Conservation (phyloP, 1,140 invertebrate species). For the Doryteuthis pealeii region DNA sequence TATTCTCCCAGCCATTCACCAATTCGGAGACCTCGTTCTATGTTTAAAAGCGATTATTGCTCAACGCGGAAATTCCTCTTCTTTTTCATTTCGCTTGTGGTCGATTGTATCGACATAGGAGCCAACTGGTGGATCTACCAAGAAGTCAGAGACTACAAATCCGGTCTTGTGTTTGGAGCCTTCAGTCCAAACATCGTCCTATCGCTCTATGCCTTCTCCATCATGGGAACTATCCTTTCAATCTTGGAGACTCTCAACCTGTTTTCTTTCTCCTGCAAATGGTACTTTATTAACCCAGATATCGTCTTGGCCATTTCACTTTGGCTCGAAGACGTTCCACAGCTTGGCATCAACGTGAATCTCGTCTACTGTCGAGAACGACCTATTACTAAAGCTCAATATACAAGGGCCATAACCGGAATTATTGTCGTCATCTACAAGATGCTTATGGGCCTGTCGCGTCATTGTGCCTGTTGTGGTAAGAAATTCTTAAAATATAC, state of each 20-base stretch:
- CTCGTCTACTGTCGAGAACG: background rate
- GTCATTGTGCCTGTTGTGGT: background rate
- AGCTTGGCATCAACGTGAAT: background rate
- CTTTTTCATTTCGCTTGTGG: background rate
- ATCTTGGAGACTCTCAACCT: background rate
- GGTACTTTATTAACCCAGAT: conserved; percentile 4
- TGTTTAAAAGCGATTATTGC: conserved; percentile 8
- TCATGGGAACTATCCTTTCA: background rate
- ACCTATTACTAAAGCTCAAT: background rate
- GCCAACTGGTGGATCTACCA: conserved; percentile 3
- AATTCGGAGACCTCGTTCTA: background rate
- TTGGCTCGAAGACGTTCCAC: background rate
- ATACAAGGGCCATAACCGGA: background rate
- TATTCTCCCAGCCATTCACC: background rate
- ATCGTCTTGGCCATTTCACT: background rate
- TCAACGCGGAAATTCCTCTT: background rate
- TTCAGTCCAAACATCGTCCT: background rate
- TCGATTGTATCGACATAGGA: background rate
- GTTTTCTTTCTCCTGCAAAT: background rate
- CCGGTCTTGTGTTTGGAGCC: background rate
- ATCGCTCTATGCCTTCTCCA: background rate
- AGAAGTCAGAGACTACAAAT: background rate
- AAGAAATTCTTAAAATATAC: background rate
- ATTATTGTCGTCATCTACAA: conserved; percentile 1
- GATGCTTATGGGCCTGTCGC: background rate